Base-by-base conservation (phyloP, 1,140 invertebrate species). In the Procambarus virginalis region DNA sequence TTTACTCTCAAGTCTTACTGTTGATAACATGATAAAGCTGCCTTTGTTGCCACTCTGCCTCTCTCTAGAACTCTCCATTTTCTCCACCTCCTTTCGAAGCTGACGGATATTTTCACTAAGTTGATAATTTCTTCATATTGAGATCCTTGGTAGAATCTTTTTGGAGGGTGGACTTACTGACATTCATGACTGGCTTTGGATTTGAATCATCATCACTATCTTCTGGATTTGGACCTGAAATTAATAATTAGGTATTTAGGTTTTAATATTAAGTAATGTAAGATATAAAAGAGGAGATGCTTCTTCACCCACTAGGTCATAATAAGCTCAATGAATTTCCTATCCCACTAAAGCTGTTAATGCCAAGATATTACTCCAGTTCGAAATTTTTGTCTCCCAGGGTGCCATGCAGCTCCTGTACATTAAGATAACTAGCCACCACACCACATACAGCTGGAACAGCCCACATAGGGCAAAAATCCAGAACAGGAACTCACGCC, bases 71-170 rank as follows among this genome's bases (percentile, higher is more conserved):
- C 95, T 94, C 92, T 95, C 95, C 1, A 97, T 94, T 92, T 96
- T 96, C 2, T 93, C 89, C 75, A 97, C 95, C 92, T 97, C 96
- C 79, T 92, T 94, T 93, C 97, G 95, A 75, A 96, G 94, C 91
- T 94, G 95, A 82, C 95, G 95, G 76, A 97, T 96, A 93, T 96
- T 95, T 94, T 97, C 96, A 5, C 95, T 95, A 64, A 97, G 94
- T 93, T 96, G 96, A 78, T 97, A 96, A 85, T 96, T 96, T 95
- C 93, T 96, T 96, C 84, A 97, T 96, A 93, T 97, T 97, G n/a
- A 97, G 94, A 60, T 96, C 95, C 76, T 89, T 91, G 34, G 78
- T 86, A n/a, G 91, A 84, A 76, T 91, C 88, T 64, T 80, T 82
- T 51, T 89, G 87, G 34, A 91, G 78, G 20, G 85, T 83, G 34